Evolutionary conservation across 2,888 invertebrate genomes (phyloP).

Genomic region (Caenorhabditis doughertyi): DNA sequence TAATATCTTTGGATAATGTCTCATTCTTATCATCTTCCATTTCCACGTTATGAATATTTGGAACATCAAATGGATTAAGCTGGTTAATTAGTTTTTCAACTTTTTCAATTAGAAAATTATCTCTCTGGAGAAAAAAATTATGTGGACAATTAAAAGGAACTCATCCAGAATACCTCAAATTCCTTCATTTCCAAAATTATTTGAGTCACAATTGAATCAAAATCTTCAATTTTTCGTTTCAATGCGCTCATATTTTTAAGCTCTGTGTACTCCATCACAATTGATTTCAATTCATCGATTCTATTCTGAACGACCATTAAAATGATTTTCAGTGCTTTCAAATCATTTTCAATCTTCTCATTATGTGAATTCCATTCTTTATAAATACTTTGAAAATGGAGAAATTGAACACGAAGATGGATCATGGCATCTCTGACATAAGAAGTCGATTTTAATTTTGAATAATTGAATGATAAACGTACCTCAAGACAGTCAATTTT

Average conservation of each 20-base stretch:
- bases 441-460: not conserved
- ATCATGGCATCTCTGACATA: slow-evolving; percentile 36
- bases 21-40: not conserved
- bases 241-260: not conserved
- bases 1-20: not conserved
- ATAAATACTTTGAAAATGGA: slow-evolving; percentile 39
- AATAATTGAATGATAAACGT: not conserved
- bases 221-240: slow-evolving; percentile 21
- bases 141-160: not conserved
- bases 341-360: slow-evolving; percentile 4
- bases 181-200: slow-evolving; percentile 25
- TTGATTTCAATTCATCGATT: slow-evolving; percentile 23
- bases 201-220: slow-evolving; percentile 6
- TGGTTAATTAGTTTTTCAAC: slow-evolving; percentile 29
- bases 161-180: slow-evolving; percentile 10
- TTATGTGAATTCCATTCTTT: not conserved
- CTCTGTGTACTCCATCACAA: slow-evolving; percentile 5
- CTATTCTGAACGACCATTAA: slow-evolving; percentile 35
- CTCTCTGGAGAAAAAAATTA: slow-evolving; percentile 8
- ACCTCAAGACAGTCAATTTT: slow-evolving; percentile 35
- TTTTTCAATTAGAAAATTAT: slow-evolving; percentile 16
- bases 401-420: slow-evolving; percentile 38
- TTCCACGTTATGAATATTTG: slow-evolving; percentile 13
- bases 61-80: slow-evolving; percentile 44
- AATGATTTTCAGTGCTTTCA: slow-evolving; percentile 34